These are phyloP conservation scores for Brachirus orientalis DNA, from an alignment of 2,113 vertebrate genomes.

Conservation along the genomic window DNA sequence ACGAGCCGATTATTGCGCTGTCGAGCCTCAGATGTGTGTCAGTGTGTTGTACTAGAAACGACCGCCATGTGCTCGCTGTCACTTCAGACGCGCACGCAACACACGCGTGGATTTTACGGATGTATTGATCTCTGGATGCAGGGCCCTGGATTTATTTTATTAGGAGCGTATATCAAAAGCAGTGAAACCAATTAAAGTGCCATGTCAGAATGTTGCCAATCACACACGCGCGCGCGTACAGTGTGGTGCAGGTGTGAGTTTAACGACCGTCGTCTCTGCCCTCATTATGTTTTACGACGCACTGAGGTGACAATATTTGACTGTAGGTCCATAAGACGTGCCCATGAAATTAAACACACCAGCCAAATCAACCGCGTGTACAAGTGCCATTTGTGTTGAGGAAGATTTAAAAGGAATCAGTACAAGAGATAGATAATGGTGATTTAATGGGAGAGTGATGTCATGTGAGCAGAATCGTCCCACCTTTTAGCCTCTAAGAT, in stretches of 20 bases:
- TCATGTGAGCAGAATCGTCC: constrained; percentile 37
- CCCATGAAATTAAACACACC: background rate
- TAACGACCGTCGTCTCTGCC: constrained; percentile 32
- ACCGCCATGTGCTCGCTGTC: constrained; percentile 77
- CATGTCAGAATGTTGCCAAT: background rate
- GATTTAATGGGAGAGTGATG: constrained; percentile 41
- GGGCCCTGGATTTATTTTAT: background rate
- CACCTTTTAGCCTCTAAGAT: constrained; percentile 28
- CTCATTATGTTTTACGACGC: constrained; percentile 50
- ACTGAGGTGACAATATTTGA: constrained; percentile 24
- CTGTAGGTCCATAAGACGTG: constrained; percentile 1
- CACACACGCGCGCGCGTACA: background rate
- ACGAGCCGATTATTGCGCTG: constrained; percentile 37
- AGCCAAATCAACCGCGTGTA: background rate
- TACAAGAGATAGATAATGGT: background rate
- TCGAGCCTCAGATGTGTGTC: constrained; percentile 70
- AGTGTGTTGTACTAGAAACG: constrained; percentile 73
- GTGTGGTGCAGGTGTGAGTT: constrained; percentile 17
- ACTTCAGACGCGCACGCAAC: constrained; percentile 46
- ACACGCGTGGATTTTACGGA: constrained; percentile 5
- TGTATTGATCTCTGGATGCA: background rate
- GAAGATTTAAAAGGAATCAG: too few species aligned
- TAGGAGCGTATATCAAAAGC: background rate
- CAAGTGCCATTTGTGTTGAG: constrained; percentile 15
- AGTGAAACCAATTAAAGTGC: background rate